phyloP scores from a whole-genome alignment of 2,888 invertebrate species.

The Alloscopus bannaensis region DNA sequence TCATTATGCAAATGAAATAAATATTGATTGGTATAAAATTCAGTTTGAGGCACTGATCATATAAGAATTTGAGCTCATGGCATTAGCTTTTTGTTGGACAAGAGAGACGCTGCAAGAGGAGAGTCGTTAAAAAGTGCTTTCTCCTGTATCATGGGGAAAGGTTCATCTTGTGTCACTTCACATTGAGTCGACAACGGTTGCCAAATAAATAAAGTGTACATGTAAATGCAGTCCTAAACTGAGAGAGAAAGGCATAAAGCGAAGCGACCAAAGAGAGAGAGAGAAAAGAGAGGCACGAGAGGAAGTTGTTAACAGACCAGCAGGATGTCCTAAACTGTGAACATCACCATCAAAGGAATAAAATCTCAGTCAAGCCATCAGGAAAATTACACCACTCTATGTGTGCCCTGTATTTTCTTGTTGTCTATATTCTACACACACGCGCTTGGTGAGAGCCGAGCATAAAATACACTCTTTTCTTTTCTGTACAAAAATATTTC shows the following conservation, averaged over 20 bases:
- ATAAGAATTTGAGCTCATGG: too few species aligned
- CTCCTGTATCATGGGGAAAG: too few species aligned
- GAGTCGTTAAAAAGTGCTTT: too few species aligned
- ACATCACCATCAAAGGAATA: constrained; percentile 61
- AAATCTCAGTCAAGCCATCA: constrained; percentile 61
- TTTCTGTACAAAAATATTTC: too few species aligned
- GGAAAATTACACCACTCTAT: constrained; percentile 56
- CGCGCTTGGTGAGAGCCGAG: too few species aligned
- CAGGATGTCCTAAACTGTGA: constrained; percentile 58
- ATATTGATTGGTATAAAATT: too few species aligned
- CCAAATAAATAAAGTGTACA: constrained; percentile 6
- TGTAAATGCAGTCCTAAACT: not conserved
- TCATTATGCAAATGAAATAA: too few species aligned
- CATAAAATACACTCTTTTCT: constrained; percentile 6
- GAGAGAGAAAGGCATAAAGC: not conserved
- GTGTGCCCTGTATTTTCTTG: constrained; percentile 4
- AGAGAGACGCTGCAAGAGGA: too few species aligned
- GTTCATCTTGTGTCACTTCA: too few species aligned
- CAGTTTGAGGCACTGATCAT: too few species aligned
- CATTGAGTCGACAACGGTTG: too few species aligned
- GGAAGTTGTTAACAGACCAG: constrained; percentile 59
- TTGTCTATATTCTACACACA: not conserved
- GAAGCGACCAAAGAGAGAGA: not conserved
- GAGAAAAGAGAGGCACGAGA: constrained; percentile 13
- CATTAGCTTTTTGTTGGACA: too few species aligned